These are phyloP conservation scores for Caenorhabditis uteleia DNA, from an alignment of 2,888 invertebrate genomes.

Conservation along the genomic window DNA sequence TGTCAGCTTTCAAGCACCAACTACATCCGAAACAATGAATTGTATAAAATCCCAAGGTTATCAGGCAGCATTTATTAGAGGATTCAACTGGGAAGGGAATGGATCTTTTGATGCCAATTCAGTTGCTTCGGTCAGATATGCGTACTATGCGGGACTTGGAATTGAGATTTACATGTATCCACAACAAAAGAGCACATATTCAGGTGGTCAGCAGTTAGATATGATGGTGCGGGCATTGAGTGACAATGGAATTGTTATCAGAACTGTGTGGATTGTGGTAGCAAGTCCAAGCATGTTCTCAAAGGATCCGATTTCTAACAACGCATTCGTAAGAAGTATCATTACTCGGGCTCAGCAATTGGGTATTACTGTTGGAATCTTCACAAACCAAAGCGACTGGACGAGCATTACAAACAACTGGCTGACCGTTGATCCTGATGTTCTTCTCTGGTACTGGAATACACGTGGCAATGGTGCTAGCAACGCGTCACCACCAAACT, in stretches of 20 bases:
- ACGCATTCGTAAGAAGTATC: slow-evolving; percentile 40
- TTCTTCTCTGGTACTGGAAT: slow-evolving; percentile 44
- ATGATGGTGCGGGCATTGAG: slow-evolving; percentile 30
- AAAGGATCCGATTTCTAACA: slow-evolving; percentile 14
- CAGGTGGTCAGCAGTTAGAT: slow-evolving; percentile 35
- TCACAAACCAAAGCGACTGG: slow-evolving; percentile 41
- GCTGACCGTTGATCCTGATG: slow-evolving; percentile 18
- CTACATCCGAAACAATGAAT: no score
- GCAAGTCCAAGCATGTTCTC: slow-evolving; percentile 41
- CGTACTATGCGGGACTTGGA: no score
- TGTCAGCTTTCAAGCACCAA: no score
- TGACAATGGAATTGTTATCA: slow-evolving; percentile 25
- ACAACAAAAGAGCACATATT: slow-evolving; percentile 15
- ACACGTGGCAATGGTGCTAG: slow-evolving; percentile 29
- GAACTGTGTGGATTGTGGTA: slow-evolving; percentile 44
- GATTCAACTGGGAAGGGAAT: no score
- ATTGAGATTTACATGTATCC: no score
- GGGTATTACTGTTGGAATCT: slow-evolving; percentile 36
- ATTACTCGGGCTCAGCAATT: slow-evolving; percentile 32
- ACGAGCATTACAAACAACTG: slow-evolving; percentile 35
- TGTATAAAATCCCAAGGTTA: no score
- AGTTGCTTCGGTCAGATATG: no score
- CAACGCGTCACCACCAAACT: slow-evolving; percentile 36
- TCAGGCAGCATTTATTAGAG: no score
- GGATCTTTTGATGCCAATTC: no score